Evolutionary conservation across 2,113 vertebrate species (phyloP), one percentile per base, ranked within the genome.

Genomic region (Stomatorhinus ivindoensis): DNA sequence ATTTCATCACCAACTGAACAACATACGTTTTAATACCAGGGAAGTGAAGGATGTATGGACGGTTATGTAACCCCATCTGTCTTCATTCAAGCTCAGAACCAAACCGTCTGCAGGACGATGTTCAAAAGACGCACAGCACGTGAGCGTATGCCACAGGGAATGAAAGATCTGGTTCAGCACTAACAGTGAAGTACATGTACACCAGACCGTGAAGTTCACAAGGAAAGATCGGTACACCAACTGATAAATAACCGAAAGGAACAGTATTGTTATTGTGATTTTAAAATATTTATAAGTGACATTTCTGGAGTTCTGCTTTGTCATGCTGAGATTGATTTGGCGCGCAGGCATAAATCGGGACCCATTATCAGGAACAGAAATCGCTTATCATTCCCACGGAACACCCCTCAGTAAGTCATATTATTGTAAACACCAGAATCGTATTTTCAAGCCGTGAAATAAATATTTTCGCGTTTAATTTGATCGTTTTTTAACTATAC

Each of bases 41-140:
- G 31, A 42, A 88, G 21, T 88, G 31, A 87, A 55, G 86, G 61
- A 19, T 88, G 44, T 88, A 88, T n/a, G 55, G 42, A 44, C 55
- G 13, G 10, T 88, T 88, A 65, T 88, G 50, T 88, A 88, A 88
- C 87, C n/a, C 87, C 87, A 61, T 80, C 61, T 69, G 61, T 69
- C 35, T 35, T 42, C 31, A 80, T 42, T 80, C 73, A 80, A 42
- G 35, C 35, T 80, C 35, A 42, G 39, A 80, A 42, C 5, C 73
- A 80, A 80, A 7, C 73, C 39, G 15, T 42, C 27, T 27, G 73
- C 73, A 42, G 11, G 73, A 42, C 35, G 15, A 69, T 80, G 35
- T 80, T 80, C 35, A 42, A 80, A 35, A 80, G 42, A 42, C 73
- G 35, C 0, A 42, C 35, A 80, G 73, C 73, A 35, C n/a, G 73